Percentiles rank a stretch among this genome's conserved stretches.
Evolutionary conservation across 2,888 invertebrate genomes (phyloP).

Genomic region (Clistopyga incitator): DNA sequence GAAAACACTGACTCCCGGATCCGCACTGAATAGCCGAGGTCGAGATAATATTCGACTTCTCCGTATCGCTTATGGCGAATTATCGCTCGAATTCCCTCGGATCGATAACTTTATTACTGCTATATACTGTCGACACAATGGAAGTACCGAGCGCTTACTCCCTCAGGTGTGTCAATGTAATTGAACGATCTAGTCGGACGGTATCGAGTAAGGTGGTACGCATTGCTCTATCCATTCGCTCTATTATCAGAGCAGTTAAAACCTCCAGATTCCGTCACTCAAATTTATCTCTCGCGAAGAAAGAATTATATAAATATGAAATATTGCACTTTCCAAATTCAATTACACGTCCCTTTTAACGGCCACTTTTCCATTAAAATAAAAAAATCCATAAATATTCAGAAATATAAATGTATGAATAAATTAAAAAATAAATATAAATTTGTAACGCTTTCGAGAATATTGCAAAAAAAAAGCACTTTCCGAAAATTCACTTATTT

Average conservation of each 20-base stretch:
- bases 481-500: too few species aligned
- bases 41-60: slow-evolving; percentile 24
- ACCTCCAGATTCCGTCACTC: not conserved
- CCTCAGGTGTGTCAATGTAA: slow-evolving; percentile 37
- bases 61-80: slow-evolving; percentile 11
- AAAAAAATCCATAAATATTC: too few species aligned
- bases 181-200: slow-evolving; percentile 10
- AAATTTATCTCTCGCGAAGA: not conserved
- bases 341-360: too few species aligned
- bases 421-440: too few species aligned
- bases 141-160: not conserved
- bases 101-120: slow-evolving; percentile 19
- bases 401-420: too few species aligned
- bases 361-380: too few species aligned
- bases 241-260: not conserved
- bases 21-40: not conserved
- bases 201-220: not conserved
- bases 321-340: not conserved
- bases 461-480: too few species aligned
- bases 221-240: not conserved
- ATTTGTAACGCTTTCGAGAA: too few species aligned
- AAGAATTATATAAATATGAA: not conserved
- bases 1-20: slow-evolving; percentile 15
- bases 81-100: slow-evolving; percentile 2
- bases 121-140: slow-evolving; percentile 13